phyloP scores from a whole-genome alignment of 2,113 vertebrate genomes.

The Pyxicephalus adspersus region DNA sequence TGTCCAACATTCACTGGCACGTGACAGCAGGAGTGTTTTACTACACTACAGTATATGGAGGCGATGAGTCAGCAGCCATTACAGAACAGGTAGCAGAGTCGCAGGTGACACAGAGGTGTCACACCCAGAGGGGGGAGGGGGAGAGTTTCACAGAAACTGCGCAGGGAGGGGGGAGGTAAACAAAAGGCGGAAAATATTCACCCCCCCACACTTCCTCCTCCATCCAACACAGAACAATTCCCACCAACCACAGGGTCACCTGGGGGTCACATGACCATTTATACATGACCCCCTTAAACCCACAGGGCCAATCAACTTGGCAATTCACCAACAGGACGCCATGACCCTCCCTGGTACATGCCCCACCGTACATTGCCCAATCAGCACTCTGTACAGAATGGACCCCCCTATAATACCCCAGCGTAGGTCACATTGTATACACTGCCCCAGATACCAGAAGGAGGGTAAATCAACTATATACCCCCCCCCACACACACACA shows the following conservation, averaged over 20 bases:
- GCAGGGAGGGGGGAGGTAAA: not conserved
- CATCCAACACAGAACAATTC: not conserved
- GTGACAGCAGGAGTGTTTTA: too few species aligned
- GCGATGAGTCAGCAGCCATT: too few species aligned
- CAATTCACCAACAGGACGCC: too few species aligned
- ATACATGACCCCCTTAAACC: too few species aligned
- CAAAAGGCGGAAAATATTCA: not conserved
- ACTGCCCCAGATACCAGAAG: not conserved
- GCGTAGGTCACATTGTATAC: not conserved
- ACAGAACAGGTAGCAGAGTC: not conserved
- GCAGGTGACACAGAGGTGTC: not conserved
- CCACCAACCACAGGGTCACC: not conserved
- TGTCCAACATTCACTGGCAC: too few species aligned
- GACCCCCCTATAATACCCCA: not conserved
- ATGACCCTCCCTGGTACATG: too few species aligned
- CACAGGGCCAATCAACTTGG: too few species aligned
- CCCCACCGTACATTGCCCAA: too few species aligned
- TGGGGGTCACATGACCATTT: too few species aligned
- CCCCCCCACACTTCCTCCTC: not conserved
- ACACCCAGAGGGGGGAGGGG: not conserved
- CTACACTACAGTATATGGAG: too few species aligned
- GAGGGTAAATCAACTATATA: not conserved
- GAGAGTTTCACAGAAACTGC: slow-evolving; percentile 15
- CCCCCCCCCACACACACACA: not conserved
- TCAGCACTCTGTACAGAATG: not conserved